Percentiles rank a stretch among this genome's conserved stretches.
Conservation (phyloP, 2,797 vertebrate genomes). For the Chelonia mydas region DNA sequence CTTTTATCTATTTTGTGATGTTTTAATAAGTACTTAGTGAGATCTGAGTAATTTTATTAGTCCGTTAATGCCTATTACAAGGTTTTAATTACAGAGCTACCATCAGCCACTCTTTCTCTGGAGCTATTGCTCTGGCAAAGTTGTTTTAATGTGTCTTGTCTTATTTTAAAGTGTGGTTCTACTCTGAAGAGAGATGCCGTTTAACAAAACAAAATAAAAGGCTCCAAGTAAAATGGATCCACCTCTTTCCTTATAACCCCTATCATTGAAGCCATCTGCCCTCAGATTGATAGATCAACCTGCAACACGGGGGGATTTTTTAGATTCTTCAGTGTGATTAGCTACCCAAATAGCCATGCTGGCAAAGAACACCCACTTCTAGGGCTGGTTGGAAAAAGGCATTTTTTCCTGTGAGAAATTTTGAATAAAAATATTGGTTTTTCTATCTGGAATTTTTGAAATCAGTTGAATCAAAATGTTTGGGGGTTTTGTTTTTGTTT, state of each 20-base stretch:
- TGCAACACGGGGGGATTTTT: neutral
- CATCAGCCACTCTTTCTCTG: neutral
- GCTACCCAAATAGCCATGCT: neutral
- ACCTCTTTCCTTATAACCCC: neutral
- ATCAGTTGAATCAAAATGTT: neutral
- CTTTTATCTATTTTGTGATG: neutral
- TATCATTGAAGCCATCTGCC: neutral
- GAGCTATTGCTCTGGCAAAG: neutral
- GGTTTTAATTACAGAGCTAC: neutral
- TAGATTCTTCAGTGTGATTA: slow-evolving; percentile 9
- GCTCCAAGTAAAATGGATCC: neutral
- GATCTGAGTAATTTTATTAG: neutral
- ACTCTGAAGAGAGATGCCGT: neutral
- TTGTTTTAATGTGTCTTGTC: neutral
- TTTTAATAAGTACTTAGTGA: neutral
- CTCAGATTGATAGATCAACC: neutral
- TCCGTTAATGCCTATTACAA: slow-evolving; percentile 1
- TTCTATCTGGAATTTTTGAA: neutral
- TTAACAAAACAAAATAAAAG: neutral
- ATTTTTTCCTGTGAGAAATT: slow-evolving; percentile 16
- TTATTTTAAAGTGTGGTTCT: neutral
- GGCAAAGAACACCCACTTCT: neutral
- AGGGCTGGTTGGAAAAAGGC: slow-evolving; percentile 31
- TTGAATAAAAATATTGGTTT: neutral
- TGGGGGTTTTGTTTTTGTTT: neutral